phyloP scores from a whole-genome alignment of 2,113 vertebrate species.

The Spizaetus ornatus region DNA sequence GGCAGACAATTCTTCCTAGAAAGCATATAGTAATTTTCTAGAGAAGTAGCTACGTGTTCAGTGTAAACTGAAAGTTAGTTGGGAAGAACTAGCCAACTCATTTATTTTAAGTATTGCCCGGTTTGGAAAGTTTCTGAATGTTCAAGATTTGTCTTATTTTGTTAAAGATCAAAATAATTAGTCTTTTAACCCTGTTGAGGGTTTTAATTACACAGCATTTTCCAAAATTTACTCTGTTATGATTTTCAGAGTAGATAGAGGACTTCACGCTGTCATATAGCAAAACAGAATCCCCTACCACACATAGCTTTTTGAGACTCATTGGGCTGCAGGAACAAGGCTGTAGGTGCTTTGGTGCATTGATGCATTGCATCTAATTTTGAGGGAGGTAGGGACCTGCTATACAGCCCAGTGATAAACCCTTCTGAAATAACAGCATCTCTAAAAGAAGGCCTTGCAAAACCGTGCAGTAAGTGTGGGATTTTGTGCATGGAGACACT shows the following conservation, averaged over 20 bases:
- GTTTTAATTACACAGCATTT: not conserved
- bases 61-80: not conserved
- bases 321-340: not conserved
- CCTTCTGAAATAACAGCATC: not conserved
- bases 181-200: not conserved
- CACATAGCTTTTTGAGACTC: not conserved
- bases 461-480: not conserved
- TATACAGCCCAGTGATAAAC: not conserved
- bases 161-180: not conserved
- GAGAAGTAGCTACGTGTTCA: not conserved
- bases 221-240: not conserved
- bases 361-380: not conserved
- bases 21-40: not conserved
- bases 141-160: not conserved
- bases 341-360: not conserved
- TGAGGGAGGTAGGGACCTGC: not conserved
- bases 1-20: not conserved
- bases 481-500: not conserved
- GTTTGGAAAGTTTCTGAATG: not conserved
- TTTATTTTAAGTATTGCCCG: not conserved
- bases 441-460: not conserved
- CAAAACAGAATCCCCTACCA: not conserved
- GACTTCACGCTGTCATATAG: fast-evolving
- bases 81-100: not conserved
- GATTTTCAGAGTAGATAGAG: not conserved